Conservation (phyloP, 23 tunicate genomes). For the Corella eumyota region DNA sequence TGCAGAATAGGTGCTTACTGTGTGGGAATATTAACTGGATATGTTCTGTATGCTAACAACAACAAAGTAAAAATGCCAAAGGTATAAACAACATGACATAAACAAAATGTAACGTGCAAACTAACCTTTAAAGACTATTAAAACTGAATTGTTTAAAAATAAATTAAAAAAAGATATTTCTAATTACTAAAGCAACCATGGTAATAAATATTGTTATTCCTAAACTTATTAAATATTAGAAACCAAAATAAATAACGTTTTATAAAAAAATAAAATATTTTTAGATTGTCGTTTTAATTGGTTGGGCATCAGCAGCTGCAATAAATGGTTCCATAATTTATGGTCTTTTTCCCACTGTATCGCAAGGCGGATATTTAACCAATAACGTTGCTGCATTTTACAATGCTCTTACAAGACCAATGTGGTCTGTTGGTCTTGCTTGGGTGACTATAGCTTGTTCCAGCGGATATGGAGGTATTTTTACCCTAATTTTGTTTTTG, state of each 20-base stretch:
- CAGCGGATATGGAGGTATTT: conserved; percentile 71
- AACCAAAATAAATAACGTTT: no score
- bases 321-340: conserved; percentile 10
- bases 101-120: no score
- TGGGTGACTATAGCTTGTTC: conserved; percentile 81
- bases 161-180: no score
- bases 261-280: no score
- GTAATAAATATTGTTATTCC: no score
- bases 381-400: conserved; percentile 40
- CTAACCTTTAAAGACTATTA: no score
- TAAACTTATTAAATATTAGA: no score
- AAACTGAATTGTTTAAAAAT: no score
- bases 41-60: conserved; percentile 19
- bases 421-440: conserved; percentile 66
- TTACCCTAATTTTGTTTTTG: no score
- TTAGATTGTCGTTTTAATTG: conserved; percentile 18
- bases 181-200: no score
- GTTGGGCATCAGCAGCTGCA: conserved; percentile 22
- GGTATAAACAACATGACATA: conserved; percentile 21
- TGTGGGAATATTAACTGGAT: conserved; percentile 82
- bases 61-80: conserved; percentile 41
- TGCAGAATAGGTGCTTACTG: conserved; percentile 73
- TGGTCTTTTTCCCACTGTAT: conserved; percentile 14
- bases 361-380: conserved; percentile 1
- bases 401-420: conserved; percentile 68